Evolutionary conservation across 2,113 vertebrate genomes (phyloP), one percentile per base, ranked within the genome.

Genomic region (Daubentonia madagascariensis): DNA sequence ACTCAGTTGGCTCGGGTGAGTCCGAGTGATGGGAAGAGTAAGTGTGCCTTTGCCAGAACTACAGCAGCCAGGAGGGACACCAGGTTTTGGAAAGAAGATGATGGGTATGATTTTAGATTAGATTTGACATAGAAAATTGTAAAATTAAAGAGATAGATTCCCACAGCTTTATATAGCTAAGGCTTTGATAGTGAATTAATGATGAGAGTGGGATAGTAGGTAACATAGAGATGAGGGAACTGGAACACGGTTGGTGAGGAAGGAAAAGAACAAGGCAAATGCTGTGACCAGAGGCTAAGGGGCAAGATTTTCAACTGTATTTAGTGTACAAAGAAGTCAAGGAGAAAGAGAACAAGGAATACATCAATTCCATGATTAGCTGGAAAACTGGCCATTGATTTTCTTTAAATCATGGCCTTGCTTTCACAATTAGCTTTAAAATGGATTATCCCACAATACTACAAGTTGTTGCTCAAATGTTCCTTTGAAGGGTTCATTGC

Each of bases 391-490:
- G 57, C 40, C 61, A 30, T 5, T 89, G 67, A 40, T 59, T 80
- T 73, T 37, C 61, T 95, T 92, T 81, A 52, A 91, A 91, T 94
- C 73, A 40, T 54, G n/a, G 20, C 23, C 43, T 52, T 72, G 20
- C 8, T 97, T 96, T 97, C 23, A 89, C 32, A 92, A 52, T 87
- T 94, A 89, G 16, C 59, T 85, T 96, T 94, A 50, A 86, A 88
- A 72, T 79, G 35, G 10, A 67, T 70, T 65, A 68, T 92, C 17
- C 48, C 35, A 45, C 18, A 59, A 57, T 83, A 93, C 65, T 13
- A 92, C 50, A 92, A 57, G 52, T 78, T 40, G 59, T 48, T 70
- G 28, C 25, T 87, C 8, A 88, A 6, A 22, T 45, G 95, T 91
- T 86, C 18, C 81, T 86, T 10, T 94, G 81, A 89, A n/a, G 2